Percentiles rank a stretch among this genome's conserved stretches.
These are phyloP conservation scores for Gallinago solitaria DNA, from an alignment of 2,797 vertebrate genomes.

Conservation along the genomic window DNA sequence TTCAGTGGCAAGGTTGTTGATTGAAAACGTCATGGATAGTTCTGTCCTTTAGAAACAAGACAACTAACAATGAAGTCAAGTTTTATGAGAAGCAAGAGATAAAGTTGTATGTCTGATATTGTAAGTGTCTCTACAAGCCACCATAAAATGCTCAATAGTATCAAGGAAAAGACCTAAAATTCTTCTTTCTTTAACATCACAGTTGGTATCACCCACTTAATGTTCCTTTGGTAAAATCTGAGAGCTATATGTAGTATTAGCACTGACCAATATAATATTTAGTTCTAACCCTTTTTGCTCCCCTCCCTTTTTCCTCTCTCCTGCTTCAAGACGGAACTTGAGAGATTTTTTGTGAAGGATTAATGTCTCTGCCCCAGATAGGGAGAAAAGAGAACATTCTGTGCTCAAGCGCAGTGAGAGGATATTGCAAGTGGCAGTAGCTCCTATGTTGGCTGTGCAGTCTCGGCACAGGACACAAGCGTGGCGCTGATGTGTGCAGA, in stretches of 20 bases:
- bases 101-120: not conserved
- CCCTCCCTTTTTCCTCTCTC: not conserved
- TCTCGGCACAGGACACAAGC: not conserved
- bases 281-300: not conserved
- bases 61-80: not conserved
- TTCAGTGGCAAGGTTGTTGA: not conserved
- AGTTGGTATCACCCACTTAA: not conserved
- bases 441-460: not conserved
- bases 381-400: not conserved
- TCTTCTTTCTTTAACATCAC: not conserved
- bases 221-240: not conserved
- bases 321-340: not conserved
- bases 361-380: not conserved
- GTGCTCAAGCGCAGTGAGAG: not conserved
- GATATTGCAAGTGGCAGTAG: not conserved
- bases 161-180: not conserved
- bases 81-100: not conserved
- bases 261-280: not conserved
- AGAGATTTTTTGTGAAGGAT: not conserved
- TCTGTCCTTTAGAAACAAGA: not conserved
- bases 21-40: not conserved
- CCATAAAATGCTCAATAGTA: not conserved
- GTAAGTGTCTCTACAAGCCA: not conserved
- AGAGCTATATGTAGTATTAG: not conserved
- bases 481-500: not conserved